Evolutionary conservation across 2,888 invertebrate genomes (phyloP), one percentile per base, ranked within the genome.

Genomic region (Ormyrus nitidulus): DNA sequence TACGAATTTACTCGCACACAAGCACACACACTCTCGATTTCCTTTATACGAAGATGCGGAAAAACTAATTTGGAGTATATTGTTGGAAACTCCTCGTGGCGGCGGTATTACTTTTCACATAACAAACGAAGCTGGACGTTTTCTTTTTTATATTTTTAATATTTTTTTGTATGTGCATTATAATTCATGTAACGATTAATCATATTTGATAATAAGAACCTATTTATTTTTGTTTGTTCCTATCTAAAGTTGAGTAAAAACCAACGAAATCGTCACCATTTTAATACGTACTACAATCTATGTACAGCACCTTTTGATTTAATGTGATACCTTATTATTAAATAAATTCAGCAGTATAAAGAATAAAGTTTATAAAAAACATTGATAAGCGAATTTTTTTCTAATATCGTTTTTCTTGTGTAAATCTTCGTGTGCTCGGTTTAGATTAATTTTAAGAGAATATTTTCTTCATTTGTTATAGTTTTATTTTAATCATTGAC

Each of bases 221-320:
- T 85, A 88, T 88, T 89, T 88, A 88, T 89, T 88, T 86, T 88
- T 86, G 88, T 89, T 89, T 89, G 89, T 89, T 90, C 89, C 89
- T 90, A 89, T 87, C 85, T 85, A 86, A 87, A 87, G 87, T 88
- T 87, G 86, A 87, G 86, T 86, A 86, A 85, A 87, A 84, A 83
- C 83, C 83, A 83, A 84, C 82, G 83, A 84, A 83, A 85, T 84
- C 84, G 84, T 85, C 85, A 85, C 83, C 81, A 83, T 84, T 81
- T 84, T 83, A 82, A 80, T 83, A 82, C 82, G 83, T 85, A 84
- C 81, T 84, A 84, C 81, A 81, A 84, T 85, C 81, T 84, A 87
- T 90, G 89, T 90, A 90, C 89, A 90, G 90, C 89, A 89, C 88
- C 86, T 86, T 86, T 88, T 89, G 86, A 87, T 88, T 90, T 88